Base-by-base conservation (phyloP, 1,140 invertebrate genomes). In the Cotesia vestalis region DNA sequence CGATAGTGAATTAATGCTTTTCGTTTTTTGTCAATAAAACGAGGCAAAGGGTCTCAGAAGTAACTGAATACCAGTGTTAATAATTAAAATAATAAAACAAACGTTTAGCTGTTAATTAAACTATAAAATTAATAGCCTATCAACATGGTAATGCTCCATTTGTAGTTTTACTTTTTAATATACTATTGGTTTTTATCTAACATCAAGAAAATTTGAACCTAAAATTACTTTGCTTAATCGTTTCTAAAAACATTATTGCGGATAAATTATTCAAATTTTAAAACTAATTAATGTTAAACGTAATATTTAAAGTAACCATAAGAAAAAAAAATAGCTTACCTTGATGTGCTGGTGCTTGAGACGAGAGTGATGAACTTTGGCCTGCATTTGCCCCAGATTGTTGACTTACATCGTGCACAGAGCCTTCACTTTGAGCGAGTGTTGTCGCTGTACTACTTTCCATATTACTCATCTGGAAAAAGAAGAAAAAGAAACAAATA, bases 401-500 rank as follows among this genome's bases (percentile, higher is more conserved):
- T 70, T 85, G 84, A 77, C 79, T 85, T 12, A 84, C 79, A 68
- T 85, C 81, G 74, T 85, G 84, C 69, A 85, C 79, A 38, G 84
- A 81, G 20, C 78, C 79, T 67, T 85, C 83, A 72, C 78, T 84
- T 78, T 84, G 84, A 34, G 80, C 82, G 8, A 83, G 83, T 38
- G 83, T 84, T 64, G 80, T 73, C 12, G 83, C 76, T 8, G 84
- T 79, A 78, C 80, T 84, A 57, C 79, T 85, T 73, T 85, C 84
- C 83, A 85, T 85, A 68, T 85, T 85, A 67, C 84, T 85, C 81
- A 85, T 85, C 84, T 85, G 51, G 55, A 75, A 75, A 71, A 66
- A 57, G 63, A 61, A 72, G 51, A 72, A 60, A 17, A 9, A 69
- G 12, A n/a, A 71, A 71, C 12, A 57, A 34, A 64, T 38, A 40